Conservation (phyloP, 2,797 vertebrate genomes). For the Allobates femoralis region DNA sequence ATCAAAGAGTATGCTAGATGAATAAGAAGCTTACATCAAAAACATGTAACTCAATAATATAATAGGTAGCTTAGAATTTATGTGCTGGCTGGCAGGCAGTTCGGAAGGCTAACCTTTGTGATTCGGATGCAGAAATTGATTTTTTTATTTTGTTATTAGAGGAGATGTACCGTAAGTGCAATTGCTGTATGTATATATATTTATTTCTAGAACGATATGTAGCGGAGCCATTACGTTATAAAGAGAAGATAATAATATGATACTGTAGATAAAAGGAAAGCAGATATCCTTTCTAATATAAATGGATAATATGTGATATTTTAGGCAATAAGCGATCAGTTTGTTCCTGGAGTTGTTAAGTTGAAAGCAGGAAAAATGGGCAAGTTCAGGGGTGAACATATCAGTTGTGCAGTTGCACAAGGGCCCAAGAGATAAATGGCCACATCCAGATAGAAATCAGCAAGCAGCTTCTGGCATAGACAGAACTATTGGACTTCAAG, state of each 20-base stretch:
- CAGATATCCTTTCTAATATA: background rate
- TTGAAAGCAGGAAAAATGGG: too few species aligned
- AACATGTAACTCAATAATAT: conserved; percentile 23
- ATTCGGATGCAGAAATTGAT: conserved; percentile 22
- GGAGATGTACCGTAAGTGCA: background rate
- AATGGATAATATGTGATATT: too few species aligned
- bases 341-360: too few species aligned
- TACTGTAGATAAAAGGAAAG: background rate
- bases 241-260: background rate
- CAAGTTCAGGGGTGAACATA: too few species aligned
- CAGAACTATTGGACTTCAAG: too few species aligned
- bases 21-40: conserved; percentile 40
- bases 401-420: too few species aligned
- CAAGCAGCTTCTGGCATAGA: too few species aligned
- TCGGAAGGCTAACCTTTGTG: conserved; percentile 17
- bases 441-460: too few species aligned
- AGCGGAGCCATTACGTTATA: background rate
- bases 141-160: conserved; percentile 2
- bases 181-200: background rate
- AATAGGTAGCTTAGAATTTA: conserved; percentile 32
- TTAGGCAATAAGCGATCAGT: too few species aligned
- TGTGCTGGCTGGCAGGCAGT: conserved; percentile 18
- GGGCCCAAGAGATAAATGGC: too few species aligned
- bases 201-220: background rate
- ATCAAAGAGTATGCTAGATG: conserved; percentile 25